Base-by-base conservation (phyloP, 1,140 invertebrate species). In the Elymnias hypermnestra region DNA sequence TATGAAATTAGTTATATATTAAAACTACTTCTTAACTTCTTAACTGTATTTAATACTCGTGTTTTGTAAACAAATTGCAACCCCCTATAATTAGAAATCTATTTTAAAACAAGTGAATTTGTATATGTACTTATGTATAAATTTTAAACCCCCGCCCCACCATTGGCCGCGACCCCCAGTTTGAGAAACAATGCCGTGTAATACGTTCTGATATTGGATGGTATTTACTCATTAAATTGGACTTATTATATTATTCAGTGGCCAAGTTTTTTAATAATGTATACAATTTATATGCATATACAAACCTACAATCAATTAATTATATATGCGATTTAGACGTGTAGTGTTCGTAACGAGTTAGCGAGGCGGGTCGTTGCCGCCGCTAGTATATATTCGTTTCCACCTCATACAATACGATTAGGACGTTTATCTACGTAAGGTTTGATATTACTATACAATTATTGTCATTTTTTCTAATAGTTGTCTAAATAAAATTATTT, bases 271-370 rank as follows among this genome's bases (percentile, higher is more conserved):
- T 64, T 60, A 78, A 69, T 72, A 65, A 63, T 72, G 52, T 81
- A 77, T 79, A 77, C 73, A 72, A 63, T 78, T 82, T 77, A 72
- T 84, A 75, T 72, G 69, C 69, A 73, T 84, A 73, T 84, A 84
- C 77, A 77, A 54, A 76, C 66, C 64, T 73, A 66, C 57, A 66
- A 54, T 69, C 66, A 62, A 72, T 72, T 71, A 69, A 21, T 21
- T 21, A 21, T 21, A 72, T 57, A 54, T 76, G 67, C 68, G 62
- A 68, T 75, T 74, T 84, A 81, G 72, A 78, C 25, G 49, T 62
- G 76, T 82, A 82, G 77, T 67, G 63, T 68, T 70, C 81, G 69
- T 84, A 84, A 70, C 71, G 39, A 61, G 59, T 68, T 72, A 79
- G 72, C 53, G 42, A 56, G 35, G 62, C 61, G 42, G 31, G 43